Percentiles rank a stretch among this genome's conserved stretches.
These are phyloP conservation scores for Himalopsyche phryganea DNA, from an alignment of 1,140 invertebrate species.

Conservation along the genomic window DNA sequence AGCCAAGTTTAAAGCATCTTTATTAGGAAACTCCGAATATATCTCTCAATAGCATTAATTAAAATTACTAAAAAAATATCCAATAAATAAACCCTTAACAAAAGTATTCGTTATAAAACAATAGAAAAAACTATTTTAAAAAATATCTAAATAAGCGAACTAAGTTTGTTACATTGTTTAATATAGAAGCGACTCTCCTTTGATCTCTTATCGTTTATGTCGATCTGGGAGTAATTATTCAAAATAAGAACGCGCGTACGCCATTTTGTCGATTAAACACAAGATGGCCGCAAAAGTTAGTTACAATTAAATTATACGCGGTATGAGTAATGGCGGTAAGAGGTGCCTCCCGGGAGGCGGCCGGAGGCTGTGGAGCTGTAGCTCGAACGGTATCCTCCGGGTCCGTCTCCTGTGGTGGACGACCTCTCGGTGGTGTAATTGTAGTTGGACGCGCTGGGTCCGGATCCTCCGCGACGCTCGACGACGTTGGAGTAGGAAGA, in stretches of 20 bases:
- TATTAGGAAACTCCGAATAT: constrained; percentile 9
- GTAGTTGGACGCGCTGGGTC: constrained; percentile 61
- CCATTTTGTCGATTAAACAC: neutral
- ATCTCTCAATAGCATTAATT: no score
- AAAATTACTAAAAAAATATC: no score
- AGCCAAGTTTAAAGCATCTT: neutral
- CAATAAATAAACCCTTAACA: no score
- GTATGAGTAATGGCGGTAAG: constrained; percentile 80
- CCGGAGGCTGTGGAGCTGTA: constrained; percentile 73
- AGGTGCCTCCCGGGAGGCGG: constrained; percentile 73
- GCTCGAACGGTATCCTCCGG: constrained; percentile 70
- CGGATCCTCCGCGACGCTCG: constrained; percentile 62
- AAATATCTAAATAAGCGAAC: no score
- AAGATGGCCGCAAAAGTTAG: neutral
- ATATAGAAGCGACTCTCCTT: neutral
- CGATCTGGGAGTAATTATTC: neutral
- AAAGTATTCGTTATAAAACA: no score
- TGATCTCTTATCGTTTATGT: neutral
- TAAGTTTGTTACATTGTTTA: neutral
- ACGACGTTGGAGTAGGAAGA: constrained; percentile 63
- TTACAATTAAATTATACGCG: constrained; percentile 60
- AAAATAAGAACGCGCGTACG: no score
- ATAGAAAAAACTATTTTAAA: constrained; percentile 5
- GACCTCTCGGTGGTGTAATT: constrained; percentile 70
- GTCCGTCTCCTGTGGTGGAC: constrained; percentile 64